A percentile compares a stretch with the other conserved stretches of the same genome.
Conservation (phyloP, 2,113 vertebrate genomes). For the Burhinus bistriatus region DNA sequence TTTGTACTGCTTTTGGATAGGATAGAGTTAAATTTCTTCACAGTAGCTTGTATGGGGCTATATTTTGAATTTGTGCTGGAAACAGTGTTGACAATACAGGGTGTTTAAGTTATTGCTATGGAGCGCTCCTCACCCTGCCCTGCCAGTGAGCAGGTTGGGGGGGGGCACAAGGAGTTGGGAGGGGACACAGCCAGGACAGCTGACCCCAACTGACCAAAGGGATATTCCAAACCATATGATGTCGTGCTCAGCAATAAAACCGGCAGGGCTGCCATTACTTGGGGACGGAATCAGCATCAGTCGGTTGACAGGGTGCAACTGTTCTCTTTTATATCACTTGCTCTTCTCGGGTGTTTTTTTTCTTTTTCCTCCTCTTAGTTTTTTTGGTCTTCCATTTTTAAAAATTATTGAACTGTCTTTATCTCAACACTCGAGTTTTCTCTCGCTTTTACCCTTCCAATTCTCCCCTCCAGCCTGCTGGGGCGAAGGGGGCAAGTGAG, state of each 20-base stretch:
- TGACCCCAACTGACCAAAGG: not conserved
- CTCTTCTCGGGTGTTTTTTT: not conserved
- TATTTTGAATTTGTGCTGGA: not conserved
- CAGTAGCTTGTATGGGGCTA: not conserved
- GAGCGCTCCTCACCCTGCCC: not conserved
- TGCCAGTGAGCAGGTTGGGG: accelerated
- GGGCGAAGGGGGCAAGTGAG: accelerated
- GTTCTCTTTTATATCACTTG: not conserved
- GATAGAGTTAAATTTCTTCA: not conserved
- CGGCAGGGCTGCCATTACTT: not conserved
- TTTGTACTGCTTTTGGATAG: not conserved
- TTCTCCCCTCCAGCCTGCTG: not conserved
- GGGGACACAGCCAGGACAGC: not conserved
- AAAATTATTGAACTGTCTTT: not conserved
- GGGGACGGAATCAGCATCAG: not conserved
- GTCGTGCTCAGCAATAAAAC: not conserved
- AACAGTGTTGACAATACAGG: not conserved
- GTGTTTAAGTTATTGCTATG: not conserved
- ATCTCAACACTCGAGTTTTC: not conserved
- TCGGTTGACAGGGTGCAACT: accelerated
- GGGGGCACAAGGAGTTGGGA: not conserved
- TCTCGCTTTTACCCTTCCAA: not conserved
- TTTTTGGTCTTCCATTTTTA: accelerated
- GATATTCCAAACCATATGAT: not conserved
- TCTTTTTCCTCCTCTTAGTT: not conserved